phyloP scores from a whole-genome alignment of 2,888 invertebrate species.

The Dioctria rufipes region DNA sequence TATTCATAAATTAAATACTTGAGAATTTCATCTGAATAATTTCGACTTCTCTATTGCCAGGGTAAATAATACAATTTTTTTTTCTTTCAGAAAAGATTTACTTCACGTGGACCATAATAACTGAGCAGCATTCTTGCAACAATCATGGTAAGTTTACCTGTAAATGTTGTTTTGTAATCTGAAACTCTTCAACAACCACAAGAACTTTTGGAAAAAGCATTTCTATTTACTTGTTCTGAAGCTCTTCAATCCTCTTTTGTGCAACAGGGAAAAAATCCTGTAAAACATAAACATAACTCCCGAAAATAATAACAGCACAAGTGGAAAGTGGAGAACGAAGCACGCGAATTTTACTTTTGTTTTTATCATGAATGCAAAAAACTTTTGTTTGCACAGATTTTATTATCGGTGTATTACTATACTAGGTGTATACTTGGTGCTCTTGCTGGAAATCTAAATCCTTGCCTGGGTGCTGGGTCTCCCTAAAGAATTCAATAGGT shows the following conservation, averaged over 20 bases:
- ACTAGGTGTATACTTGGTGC: no score
- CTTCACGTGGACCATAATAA: no score
- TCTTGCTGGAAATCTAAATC: no score
- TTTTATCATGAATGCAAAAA: conserved; percentile 3
- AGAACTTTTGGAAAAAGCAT: conserved; percentile 6
- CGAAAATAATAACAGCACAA: neutral
- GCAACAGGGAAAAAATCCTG: no score
- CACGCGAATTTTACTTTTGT: neutral
- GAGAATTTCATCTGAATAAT: no score
- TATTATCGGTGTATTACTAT: neutral
- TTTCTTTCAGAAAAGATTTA: no score
- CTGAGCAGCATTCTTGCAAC: neutral
- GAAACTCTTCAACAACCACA: neutral
- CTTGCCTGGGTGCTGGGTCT: no score
- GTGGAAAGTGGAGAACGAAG: conserved; percentile 8
- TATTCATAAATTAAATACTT: no score
- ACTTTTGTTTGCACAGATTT: conserved; percentile 21
- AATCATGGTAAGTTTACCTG: conserved; percentile 23
- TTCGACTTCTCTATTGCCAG: no score
- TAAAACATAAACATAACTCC: neutral
- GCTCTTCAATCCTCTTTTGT: neutral
- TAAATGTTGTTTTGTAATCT: neutral
- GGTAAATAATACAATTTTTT: no score
- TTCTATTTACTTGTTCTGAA: conserved; percentile 15
- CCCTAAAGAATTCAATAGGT: no score